Conservation (phyloP, 2,113 vertebrate species). For the Pterocles orientalis region DNA sequence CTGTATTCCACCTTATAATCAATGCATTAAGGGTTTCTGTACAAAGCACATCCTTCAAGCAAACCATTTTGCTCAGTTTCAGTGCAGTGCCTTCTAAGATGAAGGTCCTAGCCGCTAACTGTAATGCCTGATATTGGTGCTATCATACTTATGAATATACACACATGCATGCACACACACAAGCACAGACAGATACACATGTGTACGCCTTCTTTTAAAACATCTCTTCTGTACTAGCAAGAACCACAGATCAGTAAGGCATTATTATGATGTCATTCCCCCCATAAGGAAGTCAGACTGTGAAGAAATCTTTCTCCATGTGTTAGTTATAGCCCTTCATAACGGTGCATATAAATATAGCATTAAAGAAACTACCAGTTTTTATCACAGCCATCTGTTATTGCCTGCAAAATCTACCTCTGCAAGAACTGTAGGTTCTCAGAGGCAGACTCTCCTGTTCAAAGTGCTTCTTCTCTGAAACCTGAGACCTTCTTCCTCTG, state of each 20-base stretch:
- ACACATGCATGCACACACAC: fast-evolving
- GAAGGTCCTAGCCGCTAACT: neutral
- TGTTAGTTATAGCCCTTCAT: neutral
- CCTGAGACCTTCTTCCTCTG: neutral
- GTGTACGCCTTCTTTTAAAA: neutral
- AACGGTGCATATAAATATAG: neutral
- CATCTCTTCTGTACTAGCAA: neutral
- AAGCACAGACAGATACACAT: neutral
- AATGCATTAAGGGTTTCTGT: neutral
- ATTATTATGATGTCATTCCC: neutral
- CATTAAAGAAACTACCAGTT: neutral
- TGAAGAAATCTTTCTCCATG: neutral
- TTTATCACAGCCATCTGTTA: neutral
- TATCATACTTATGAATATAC: too few species aligned
- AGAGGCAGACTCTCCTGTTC: neutral
- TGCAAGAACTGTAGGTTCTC: neutral
- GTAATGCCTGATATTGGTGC: neutral
- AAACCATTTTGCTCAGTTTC: neutral
- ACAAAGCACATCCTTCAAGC: neutral
- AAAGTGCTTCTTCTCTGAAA: neutral
- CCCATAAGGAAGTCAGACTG: neutral
- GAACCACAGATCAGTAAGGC: neutral
- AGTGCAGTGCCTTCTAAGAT: neutral
- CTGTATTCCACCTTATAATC: neutral
- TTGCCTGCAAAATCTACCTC: neutral